Evolutionary conservation across 2,113 vertebrate species (phyloP).

Genomic region (Bothrops jararaca): DNA sequence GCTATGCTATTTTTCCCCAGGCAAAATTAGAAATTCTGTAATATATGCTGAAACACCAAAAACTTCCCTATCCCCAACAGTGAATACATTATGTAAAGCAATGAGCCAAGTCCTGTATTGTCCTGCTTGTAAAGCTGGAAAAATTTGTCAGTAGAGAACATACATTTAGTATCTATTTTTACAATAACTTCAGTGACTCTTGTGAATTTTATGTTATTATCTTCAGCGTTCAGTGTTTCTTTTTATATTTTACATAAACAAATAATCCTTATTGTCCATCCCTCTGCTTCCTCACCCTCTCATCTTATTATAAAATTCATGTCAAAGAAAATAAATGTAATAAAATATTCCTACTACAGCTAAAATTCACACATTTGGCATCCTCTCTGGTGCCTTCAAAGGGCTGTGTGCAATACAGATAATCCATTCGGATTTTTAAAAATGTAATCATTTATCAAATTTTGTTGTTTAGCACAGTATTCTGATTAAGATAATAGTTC

Average conservation of each 20-base stretch:
- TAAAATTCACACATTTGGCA: background rate
- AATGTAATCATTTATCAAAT: background rate
- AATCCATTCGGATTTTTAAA: background rate
- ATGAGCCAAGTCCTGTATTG: background rate
- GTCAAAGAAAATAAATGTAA: background rate
- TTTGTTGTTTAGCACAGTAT: background rate
- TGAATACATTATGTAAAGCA: conserved; percentile 32
- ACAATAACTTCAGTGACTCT: background rate
- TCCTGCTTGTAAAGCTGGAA: conserved; percentile 13
- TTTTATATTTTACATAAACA: background rate
- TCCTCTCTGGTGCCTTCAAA: background rate
- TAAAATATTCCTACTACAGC: background rate
- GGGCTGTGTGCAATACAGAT: background rate
- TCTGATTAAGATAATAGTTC: background rate
- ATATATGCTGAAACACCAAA: conserved; percentile 24
- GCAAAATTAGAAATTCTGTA: conserved; percentile 33
- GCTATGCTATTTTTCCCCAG: conserved; percentile 18
- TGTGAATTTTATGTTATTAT: background rate
- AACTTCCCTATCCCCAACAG: conserved; percentile 13
- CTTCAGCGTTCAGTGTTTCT: background rate
- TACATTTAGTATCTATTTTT: background rate
- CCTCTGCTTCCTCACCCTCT: background rate
- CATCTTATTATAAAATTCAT: background rate
- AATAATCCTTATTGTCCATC: background rate
- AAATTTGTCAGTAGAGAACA: background rate